These are phyloP conservation scores for Dipodomys spectabilis DNA, from an alignment of 2,113 vertebrate genomes.

Conservation along the genomic window DNA sequence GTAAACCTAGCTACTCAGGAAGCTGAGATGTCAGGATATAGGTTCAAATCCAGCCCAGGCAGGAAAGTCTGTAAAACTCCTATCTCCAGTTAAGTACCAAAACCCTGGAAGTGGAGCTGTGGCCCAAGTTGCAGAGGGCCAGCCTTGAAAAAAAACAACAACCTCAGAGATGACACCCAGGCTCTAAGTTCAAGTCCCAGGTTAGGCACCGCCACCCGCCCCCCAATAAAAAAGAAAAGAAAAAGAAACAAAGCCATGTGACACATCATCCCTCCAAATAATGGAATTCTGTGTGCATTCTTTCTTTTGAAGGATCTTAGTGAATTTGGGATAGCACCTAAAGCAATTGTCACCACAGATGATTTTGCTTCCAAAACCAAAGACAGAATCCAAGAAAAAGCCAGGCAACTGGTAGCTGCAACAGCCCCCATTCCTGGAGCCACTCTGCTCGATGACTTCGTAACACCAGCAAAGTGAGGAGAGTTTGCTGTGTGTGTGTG, in stretches of 20 bases:
- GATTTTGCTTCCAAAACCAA: conserved; percentile 93
- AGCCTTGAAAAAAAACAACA: too few species aligned
- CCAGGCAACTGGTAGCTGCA: conserved; percentile 89
- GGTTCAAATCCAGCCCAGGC: too few species aligned
- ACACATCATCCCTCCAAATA: background rate
- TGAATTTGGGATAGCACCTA: conserved; percentile 97
- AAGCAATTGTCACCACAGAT: conserved; percentile 92
- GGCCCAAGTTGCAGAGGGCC: too few species aligned
- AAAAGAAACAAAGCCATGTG: background rate
- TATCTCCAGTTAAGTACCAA: too few species aligned
- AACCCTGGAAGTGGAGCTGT: too few species aligned
- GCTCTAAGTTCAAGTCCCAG: too few species aligned
- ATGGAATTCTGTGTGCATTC: conserved; percentile 34
- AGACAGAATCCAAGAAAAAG: conserved; percentile 91
- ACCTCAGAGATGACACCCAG: too few species aligned
- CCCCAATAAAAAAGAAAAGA: background rate
- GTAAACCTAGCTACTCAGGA: too few species aligned
- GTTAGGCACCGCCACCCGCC: accelerated
- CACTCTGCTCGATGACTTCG: conserved; percentile 92
- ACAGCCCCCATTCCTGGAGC: conserved; percentile 93
- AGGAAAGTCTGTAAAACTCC: background rate
- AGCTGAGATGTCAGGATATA: too few species aligned
- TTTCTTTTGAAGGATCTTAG: conserved; percentile 91
- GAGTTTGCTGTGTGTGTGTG: background rate
- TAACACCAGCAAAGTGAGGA: conserved; percentile 92